Base-by-base conservation (phyloP, 2,797 vertebrate species). In the Enteromius radiatus region DNA sequence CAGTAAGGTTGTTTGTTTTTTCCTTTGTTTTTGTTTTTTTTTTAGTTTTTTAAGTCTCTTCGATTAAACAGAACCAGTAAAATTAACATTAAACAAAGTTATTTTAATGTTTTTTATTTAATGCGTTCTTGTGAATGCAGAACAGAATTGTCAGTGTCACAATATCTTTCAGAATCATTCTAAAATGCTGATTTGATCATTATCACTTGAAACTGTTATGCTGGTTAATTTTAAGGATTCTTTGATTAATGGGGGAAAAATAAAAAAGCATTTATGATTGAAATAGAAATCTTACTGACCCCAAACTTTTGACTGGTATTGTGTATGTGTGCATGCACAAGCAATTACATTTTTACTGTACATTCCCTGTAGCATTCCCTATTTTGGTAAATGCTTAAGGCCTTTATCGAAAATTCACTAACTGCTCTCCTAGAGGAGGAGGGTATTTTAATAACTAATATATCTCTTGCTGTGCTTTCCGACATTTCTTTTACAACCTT, bases 21-120 rank as follows among this genome's bases (percentile, higher is more conserved):
- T 26, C n/a, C n/a, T n/a, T 41, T 11, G 41, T 61, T 81, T 49
- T 76, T 59, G 74, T 23, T 3, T 14, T 45, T 45, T 79, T 87
- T 41, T 3, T 14, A 61, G 23, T 12, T 15, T 68, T 26, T 61
- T 56, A 61, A 26, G 54, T 77, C 15, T 59, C 8, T 31, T 10
- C 0, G 1, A 11, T 56, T 10, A 56, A 54, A 36, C 28, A 59
- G 23, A 59, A 59, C n/a, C 56, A 26, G 54, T 59, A 15, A 26
- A 15, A 28, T 26, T 26, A 26, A 59, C 54, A 59, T 59, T 56
- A 21, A 52, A 3, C 49, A n/a, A 54, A n/a, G 52, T 23, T 56
- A 56, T 56, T 56, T n/a, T 10, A 54, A 23, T n/a, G 8, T 56
- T n/a, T 43, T 23, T 69, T 3, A 38, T 43, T 0, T 14, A 0